Evolutionary conservation across 2,888 invertebrate genomes (phyloP), one percentile per base, ranked within the genome.

Genomic region (Ommatoiulus sabulosus): DNA sequence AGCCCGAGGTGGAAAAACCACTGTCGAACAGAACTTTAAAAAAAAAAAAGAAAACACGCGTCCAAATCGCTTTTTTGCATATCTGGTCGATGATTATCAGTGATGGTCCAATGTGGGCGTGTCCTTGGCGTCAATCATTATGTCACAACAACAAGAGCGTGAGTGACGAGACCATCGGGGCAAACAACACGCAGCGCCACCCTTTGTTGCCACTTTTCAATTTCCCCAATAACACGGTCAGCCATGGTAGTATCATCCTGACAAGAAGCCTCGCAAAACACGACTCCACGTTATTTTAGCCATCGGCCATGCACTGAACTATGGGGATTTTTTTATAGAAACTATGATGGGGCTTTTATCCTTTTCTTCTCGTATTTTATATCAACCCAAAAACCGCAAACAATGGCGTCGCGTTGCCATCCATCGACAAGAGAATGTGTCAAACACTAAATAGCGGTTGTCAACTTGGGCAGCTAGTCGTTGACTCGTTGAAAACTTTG

Each of bases 201-300:
- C 72, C 72, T 72, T 72, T 72, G 72, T 72, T 72, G 72, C 72
- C 72, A 72, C 72, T 72, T 72, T 72, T 72, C 72, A 72, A 72
- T 72, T 72, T 72, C 35, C 5, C 72, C 24, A 10, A 72, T 72
- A 72, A 72, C n/a, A 72, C 24, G 72, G 72, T 72, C 8, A n/a
- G 6, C 20, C 72, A 24, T 20, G 1, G 72, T 72, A 72, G 72
- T 72, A 72, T 72, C 72, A 72, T 72, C 72, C 72, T 72, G 72
- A 72, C 72, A 72, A 72, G 72, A 72, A 72, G 24, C 72, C 72
- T 72, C 57, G 57, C n/a, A 57, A 57, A 57, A 57, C 72, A 24
- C 24, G n/a, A 72, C 72, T 72, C 8, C 72, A 24, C 57, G 24
- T 72, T 72, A 20, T 72, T 17, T 72, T n/a, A 12, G 72, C 72